Percentiles rank a stretch among this genome's conserved stretches.
phyloP scores from a whole-genome alignment of 2,888 invertebrate species.

The Noctua janthina region DNA sequence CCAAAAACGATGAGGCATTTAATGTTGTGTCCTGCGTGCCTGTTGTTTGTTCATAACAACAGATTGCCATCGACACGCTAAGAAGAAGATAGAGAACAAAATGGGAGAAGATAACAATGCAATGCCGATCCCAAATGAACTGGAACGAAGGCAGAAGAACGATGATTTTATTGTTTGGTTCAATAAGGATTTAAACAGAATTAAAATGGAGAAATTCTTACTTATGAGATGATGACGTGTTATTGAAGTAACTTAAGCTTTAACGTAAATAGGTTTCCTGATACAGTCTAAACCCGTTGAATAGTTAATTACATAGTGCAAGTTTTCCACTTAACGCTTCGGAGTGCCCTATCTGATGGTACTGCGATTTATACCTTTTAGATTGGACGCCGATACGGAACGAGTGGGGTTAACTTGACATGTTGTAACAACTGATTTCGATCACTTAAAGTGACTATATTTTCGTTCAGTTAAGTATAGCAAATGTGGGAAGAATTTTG shows the following conservation, averaged over 20 bases:
- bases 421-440: slow-evolving; percentile 60
- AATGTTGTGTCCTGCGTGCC: too few relatives aligned
- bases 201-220: neutral
- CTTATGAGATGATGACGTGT: slow-evolving; percentile 17
- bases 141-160: neutral
- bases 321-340: slow-evolving; percentile 86
- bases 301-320: slow-evolving; percentile 86
- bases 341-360: slow-evolving; percentile 80
- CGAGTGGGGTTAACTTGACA: slow-evolving; percentile 62
- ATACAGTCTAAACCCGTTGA: slow-evolving; percentile 76
- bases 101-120: neutral
- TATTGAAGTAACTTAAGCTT: slow-evolving; percentile 63
- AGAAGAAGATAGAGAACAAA: too few relatives aligned
- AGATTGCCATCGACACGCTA: too few relatives aligned
- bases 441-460: slow-evolving; percentile 57
- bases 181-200: neutral
- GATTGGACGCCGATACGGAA: slow-evolving; percentile 72
- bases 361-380: slow-evolving; percentile 80
- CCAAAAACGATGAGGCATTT: too few relatives aligned
- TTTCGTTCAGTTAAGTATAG: neutral
- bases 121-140: neutral
- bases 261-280: slow-evolving; percentile 75
- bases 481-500: neutral
- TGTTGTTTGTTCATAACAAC: too few relatives aligned
- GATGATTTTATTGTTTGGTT: neutral